These are phyloP conservation scores for Manis crassicaudata DNA, from an alignment of 2,797 vertebrate genomes.

Conservation along the genomic window DNA sequence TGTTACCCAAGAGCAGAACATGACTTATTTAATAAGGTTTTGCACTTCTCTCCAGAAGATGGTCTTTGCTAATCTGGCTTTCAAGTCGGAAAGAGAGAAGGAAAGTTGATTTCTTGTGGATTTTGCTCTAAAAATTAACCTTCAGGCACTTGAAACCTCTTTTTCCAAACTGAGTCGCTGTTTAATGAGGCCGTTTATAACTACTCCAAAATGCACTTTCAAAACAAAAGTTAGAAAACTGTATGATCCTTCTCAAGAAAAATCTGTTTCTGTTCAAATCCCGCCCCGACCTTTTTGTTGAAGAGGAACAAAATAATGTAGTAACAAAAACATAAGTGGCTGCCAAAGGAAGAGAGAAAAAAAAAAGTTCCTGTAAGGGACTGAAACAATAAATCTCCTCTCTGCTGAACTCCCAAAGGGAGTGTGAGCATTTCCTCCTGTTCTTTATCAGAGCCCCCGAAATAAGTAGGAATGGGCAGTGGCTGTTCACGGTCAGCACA, in stretches of 20 bases:
- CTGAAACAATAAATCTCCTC: constrained; percentile 90
- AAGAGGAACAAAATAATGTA: constrained; percentile 87
- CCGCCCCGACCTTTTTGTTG: constrained; percentile 82
- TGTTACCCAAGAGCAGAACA: not conserved
- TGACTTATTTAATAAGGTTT: not conserved
- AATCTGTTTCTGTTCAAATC: constrained; percentile 80
- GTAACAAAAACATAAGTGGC: constrained; percentile 87
- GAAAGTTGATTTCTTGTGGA: not conserved
- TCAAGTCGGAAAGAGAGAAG: not conserved
- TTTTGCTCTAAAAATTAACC: constrained; percentile 35
- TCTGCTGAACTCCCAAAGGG: constrained; percentile 91
- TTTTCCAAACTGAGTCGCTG: not conserved
- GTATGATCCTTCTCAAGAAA: constrained; percentile 76
- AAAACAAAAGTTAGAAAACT: constrained; percentile 68
- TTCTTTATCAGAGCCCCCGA: constrained; percentile 92
- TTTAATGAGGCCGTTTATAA: constrained; percentile 63
- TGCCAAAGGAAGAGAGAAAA: constrained; percentile 85
- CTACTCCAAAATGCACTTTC: constrained; percentile 41
- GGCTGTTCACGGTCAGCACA: constrained; percentile 82
- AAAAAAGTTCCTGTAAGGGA: constrained; percentile 89
- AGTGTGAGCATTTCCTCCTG: constrained; percentile 91
- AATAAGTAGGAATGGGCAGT: constrained; percentile 90
- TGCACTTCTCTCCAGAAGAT: not conserved
- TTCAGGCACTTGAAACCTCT: not conserved
- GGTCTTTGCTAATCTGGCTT: not conserved